Evolutionary conservation across 2,113 vertebrate species (phyloP).

Genomic region (Mobula hypostoma): DNA sequence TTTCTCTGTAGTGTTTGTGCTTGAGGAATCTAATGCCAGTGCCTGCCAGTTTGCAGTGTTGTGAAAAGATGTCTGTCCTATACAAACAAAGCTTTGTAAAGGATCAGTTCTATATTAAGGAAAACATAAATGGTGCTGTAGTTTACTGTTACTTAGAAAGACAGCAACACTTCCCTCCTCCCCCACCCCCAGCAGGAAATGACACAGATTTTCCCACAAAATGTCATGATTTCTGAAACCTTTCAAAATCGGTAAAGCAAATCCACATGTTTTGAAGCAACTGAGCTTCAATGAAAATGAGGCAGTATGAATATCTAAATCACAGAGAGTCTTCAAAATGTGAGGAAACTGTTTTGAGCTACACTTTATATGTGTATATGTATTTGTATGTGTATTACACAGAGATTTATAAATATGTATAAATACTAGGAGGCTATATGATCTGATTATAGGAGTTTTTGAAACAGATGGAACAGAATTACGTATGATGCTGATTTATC

Average conservation of each 20-base stretch:
- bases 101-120: not conserved
- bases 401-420: not conserved
- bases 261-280: constrained; percentile 5
- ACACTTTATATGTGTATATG: not conserved
- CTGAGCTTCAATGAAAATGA: not conserved
- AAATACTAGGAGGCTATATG: not conserved
- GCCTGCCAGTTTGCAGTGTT: not conserved
- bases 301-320: not conserved
- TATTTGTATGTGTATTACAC: not conserved
- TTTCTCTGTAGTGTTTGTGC: not conserved
- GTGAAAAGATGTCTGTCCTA: not conserved
- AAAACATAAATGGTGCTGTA: not conserved
- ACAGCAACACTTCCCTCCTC: not conserved
- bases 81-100: not conserved
- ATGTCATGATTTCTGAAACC: not conserved
- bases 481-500: not conserved
- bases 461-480: not conserved
- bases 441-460: not conserved
- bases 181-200: not conserved
- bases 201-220: not conserved
- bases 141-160: not conserved
- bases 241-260: not conserved
- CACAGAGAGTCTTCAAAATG: not conserved
- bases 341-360: not conserved
- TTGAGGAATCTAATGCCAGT: not conserved